Evolutionary conservation across 2,888 invertebrate species (phyloP), one percentile per base, ranked within the genome.

Genomic region (Pheosia gnoma): DNA sequence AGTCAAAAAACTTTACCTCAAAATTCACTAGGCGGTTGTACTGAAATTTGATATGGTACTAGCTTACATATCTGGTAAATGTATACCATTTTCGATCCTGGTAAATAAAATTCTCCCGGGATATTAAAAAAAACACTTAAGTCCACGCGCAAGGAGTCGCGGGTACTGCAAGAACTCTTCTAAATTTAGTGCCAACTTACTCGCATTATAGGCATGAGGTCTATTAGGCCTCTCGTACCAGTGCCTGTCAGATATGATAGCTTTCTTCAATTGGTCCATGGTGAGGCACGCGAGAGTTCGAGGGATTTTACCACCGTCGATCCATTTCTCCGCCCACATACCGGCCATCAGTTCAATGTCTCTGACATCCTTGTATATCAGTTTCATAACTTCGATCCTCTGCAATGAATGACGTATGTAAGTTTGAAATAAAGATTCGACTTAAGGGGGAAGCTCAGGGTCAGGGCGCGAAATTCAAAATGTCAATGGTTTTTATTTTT

Each of bases 311-410:
- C 96, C 96, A 53, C 96, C 97, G 4, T 96, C 96, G 59, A 97
- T 90, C 0, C 96, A 95, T 63, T 95, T 94, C 83, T 98, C 98
- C 0, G 97, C 95, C 58, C 97, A 96, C 51, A 97, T 97, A 37
- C 97, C 98, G 49, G 97, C 96, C 96, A 97, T 97, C 51, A 98
- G 91, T 89, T 98, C 98, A 60, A 98, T 96, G 85, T 98, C 98
- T 66, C 95, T 95, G 5, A 97, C 96, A 85, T 96, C 95, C 2
- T 71, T 63, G 63, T 84, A 85, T 0, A 70, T 7, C 1, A 67
- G 63, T 53, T 69, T 70, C 4, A 84, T 70, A 0, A 74, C 63
- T 38, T 78, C 77, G 3, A 82, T 63, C 59, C 71, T 71, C 84
- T 84, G 60, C 3, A 59, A 59, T 54, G 8, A 25, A 25, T n/a